phyloP scores from a whole-genome alignment of 2,888 invertebrate genomes.

The Eupithecia subumbrata region DNA sequence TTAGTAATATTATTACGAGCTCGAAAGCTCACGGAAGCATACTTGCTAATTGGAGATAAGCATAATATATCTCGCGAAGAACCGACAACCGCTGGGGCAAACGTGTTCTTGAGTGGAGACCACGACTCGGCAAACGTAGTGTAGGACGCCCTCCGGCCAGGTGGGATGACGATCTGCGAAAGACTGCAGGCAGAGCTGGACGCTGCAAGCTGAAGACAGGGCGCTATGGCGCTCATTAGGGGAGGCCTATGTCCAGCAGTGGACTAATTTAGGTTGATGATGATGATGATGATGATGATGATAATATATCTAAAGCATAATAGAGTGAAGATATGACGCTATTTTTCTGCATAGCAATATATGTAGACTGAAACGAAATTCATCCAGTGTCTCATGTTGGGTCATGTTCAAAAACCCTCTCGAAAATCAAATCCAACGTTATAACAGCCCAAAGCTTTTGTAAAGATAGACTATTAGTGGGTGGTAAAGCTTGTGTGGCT shows the following conservation, averaged over 20 bases:
- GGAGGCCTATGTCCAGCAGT: no score
- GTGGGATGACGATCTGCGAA: no score
- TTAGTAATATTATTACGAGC: background rate
- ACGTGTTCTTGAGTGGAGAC: no score
- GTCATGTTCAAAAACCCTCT: background rate
- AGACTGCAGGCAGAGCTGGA: no score
- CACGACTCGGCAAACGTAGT: no score
- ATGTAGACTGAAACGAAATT: background rate
- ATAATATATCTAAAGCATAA: constrained; percentile 1
- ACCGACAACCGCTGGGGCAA: no score
- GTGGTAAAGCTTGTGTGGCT: constrained; percentile 17
- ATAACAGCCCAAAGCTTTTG: background rate
- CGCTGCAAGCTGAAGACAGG: no score
- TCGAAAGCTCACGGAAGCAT: background rate
- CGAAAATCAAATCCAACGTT: background rate
- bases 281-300: no score
- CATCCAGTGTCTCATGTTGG: background rate
- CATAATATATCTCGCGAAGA: no score
- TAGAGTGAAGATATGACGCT: background rate
- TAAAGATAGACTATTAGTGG: constrained; percentile 5
- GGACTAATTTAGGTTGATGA: no score
- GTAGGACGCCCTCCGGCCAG: no score
- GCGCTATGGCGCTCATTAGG: no score
- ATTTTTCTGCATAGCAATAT: background rate
- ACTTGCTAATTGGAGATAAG: background rate